These are phyloP conservation scores for Otolemur crassicaudatus DNA, from an alignment of 2,797 vertebrate species.

Conservation along the genomic window DNA sequence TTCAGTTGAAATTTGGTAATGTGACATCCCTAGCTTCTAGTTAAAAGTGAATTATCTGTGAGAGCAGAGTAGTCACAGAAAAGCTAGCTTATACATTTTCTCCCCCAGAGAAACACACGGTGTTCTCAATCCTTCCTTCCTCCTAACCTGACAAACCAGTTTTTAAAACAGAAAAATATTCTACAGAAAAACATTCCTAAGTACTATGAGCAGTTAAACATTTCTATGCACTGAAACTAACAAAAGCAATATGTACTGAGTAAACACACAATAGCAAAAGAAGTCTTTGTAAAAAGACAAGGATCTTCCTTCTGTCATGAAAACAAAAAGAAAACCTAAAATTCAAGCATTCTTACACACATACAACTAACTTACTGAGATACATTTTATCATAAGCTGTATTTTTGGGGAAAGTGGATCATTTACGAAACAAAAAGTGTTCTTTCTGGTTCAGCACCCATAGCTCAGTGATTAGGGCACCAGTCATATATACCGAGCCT, in stretches of 20 bases:
- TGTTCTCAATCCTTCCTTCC: neutral
- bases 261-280: neutral
- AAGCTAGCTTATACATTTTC: neutral
- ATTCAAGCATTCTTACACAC: neutral
- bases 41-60: neutral
- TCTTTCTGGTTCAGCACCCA: neutral
- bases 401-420: neutral
- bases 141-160: neutral
- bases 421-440: neutral
- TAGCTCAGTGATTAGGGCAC: too few relatives aligned
- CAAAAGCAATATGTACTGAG: neutral
- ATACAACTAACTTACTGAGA: neutral
- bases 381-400: neutral
- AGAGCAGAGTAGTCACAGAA: neutral
- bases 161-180: conserved; percentile 32
- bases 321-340: conserved; percentile 3
- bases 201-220: conserved; percentile 14
- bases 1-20: neutral
- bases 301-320: conserved; percentile 20
- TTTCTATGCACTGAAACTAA: neutral
- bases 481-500: too few relatives aligned
- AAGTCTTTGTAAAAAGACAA: conserved; percentile 39
- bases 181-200: neutral
- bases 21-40: neutral
- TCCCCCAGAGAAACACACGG: neutral